Conservation (phyloP, 2,113 vertebrate genomes). For the Tetraodon nigroviridis region DNA sequence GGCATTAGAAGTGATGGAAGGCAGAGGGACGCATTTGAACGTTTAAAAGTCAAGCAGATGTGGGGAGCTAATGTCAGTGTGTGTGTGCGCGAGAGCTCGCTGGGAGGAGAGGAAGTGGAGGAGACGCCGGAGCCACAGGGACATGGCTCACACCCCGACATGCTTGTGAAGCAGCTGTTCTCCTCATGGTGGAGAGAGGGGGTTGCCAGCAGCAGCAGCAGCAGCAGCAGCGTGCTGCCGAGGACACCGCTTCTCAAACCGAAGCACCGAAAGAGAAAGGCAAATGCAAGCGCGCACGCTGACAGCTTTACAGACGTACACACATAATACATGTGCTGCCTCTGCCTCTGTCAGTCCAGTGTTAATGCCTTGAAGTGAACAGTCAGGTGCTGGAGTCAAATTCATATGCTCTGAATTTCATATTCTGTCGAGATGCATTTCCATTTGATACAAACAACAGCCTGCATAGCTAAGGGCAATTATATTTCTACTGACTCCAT, state of each 20-base stretch:
- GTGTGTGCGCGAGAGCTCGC: constrained; percentile 33
- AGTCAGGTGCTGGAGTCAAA: constrained; percentile 56
- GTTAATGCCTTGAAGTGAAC: constrained; percentile 36
- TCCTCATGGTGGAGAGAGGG: constrained; percentile 62
- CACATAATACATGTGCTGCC: constrained; percentile 25
- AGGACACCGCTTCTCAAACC: constrained; percentile 50
- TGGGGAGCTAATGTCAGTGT: constrained; percentile 42
- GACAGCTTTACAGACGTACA: constrained; percentile 37
- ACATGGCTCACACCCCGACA: constrained; percentile 54
- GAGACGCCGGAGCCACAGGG: constrained; percentile 51
- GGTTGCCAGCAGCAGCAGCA: constrained; percentile 44
- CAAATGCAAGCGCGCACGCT: constrained; percentile 26
- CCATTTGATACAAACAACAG: constrained; percentile 73
- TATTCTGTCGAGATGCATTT: constrained; percentile 59
- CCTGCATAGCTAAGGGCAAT: constrained; percentile 72
- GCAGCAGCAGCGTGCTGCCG: constrained; percentile 44
- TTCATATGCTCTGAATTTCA: constrained; percentile 55
- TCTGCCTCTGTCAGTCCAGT: constrained; percentile 38
- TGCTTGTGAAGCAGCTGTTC: constrained; percentile 67
- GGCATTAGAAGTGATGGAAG: background rate
- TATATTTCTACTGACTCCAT: constrained; percentile 71
- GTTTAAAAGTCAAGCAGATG: constrained; percentile 14
- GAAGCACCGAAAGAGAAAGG: constrained; percentile 33
- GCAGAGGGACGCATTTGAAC: constrained; percentile 15
- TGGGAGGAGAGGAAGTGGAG: constrained; percentile 39